Base-by-base conservation (phyloP, 2,797 vertebrate genomes). In the Platalea minor region DNA sequence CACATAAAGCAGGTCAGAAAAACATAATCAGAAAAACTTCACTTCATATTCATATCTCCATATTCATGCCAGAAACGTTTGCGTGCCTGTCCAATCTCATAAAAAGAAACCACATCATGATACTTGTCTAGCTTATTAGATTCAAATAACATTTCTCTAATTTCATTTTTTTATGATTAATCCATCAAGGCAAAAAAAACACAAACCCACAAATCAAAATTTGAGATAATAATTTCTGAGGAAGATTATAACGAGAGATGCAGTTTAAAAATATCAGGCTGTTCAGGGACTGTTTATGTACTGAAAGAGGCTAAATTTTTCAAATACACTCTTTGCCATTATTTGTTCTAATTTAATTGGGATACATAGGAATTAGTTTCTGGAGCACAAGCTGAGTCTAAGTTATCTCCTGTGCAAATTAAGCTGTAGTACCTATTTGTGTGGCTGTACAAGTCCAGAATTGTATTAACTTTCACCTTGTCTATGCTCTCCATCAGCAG, bases 401-500 rank as follows among this genome's bases (percentile, higher is more conserved):
- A 93, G 48, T 69, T 94, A 76, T 59, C 17, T 63, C 48, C 20
- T 53, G 59, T 80, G 41, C 23, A 95, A 91, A 95, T 95, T 80
- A 87, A 92, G 29, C 80, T 89, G 68, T 77, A 78, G 50, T 70
- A 93, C 75, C 56, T 80, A 64, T 95, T 89, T 74, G 9, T 88
- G 60, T 63, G 41, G 39, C 75, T 94, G 68, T 74, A 51, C 26
- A 83, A 85, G n/a, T 74, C 68, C 45, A 72, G 78, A 93, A 92
- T 39, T 81, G 20, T 75, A 80, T 84, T 75, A 84, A 61, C 65
- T 92, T 93, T 95, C 90, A 92, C 68, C 90, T 91, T 91, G 93
- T 65, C 90, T 89, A 51, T 89, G 69, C 57, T 94, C 72, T 94
- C 90, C 75, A 92, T 95, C 93, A 93, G 84, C 78, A 95, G 84